phyloP scores from a whole-genome alignment of 2,888 invertebrate species.

The Chymomyza amoena region DNA sequence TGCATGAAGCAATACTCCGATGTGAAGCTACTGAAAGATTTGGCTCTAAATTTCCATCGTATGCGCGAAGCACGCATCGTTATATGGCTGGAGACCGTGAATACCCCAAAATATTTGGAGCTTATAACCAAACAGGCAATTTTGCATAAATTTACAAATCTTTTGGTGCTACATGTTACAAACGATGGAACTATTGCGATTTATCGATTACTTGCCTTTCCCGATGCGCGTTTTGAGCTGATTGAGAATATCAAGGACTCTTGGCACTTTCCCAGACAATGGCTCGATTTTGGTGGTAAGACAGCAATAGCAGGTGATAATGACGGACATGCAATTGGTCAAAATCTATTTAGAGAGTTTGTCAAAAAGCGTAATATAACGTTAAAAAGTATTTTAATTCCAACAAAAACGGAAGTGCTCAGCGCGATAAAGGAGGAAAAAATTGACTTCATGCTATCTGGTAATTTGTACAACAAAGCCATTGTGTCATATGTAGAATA shows the following conservation, averaged over 20 bases:
- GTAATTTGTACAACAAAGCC: accelerated
- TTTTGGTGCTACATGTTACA: conserved; percentile 24
- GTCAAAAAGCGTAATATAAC: conserved; percentile 28
- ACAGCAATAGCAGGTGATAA: conserved; percentile 7
- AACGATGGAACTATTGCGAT: not conserved
- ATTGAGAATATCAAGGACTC: accelerated
- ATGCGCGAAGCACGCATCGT: conserved; percentile 44
- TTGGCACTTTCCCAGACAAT: conserved; percentile 21
- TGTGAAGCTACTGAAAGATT: conserved; percentile 11
- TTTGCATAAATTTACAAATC: conserved; percentile 18
- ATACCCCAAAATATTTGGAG: not conserved
- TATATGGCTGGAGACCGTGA: conserved; percentile 19
- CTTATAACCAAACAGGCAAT: not conserved
- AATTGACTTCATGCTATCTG: conserved; percentile 29
- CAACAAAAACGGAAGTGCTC: not conserved
- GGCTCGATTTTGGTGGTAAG: conserved; percentile 38
- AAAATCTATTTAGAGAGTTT: conserved; percentile 9
- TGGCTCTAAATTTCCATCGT: conserved; percentile 32
- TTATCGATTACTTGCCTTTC: conserved; percentile 44
- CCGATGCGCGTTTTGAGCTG: conserved; percentile 13
- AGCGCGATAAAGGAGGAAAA: not conserved
- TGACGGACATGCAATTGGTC: not conserved
- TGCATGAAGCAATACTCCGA: conserved; percentile 28
- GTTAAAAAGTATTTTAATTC: not conserved
- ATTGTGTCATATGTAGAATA: not conserved